These are phyloP conservation scores for Ophiodon elongatus DNA, from an alignment of 2,113 vertebrate genomes.

Conservation along the genomic window DNA sequence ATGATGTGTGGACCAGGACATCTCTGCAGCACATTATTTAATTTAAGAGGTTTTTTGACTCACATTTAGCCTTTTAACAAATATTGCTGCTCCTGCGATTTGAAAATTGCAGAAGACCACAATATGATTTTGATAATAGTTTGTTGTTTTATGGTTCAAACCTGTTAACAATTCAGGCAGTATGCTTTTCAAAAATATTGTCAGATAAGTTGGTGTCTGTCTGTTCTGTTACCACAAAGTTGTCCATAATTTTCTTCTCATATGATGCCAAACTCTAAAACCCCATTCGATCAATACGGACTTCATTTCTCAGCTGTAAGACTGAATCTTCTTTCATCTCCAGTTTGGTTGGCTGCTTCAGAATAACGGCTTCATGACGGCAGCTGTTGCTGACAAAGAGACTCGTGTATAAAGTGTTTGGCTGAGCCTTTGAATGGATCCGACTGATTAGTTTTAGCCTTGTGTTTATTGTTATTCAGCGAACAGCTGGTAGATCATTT, in stretches of 20 bases:
- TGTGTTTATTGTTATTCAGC: constrained; percentile 36
- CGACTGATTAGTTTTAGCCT: constrained; percentile 17
- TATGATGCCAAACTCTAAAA: constrained; percentile 15
- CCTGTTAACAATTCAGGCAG: not conserved
- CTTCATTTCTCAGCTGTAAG: constrained; percentile 17
- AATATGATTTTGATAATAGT: not conserved
- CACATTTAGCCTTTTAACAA: not conserved
- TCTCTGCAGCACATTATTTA: not conserved
- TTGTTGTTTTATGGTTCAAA: constrained; percentile 1
- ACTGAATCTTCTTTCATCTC: constrained; percentile 30
- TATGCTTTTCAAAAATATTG: not conserved
- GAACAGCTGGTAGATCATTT: not conserved
- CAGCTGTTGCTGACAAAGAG: constrained; percentile 18
- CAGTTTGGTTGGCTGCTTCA: constrained; percentile 4
- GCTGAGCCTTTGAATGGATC: constrained; percentile 26
- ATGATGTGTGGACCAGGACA: not conserved
- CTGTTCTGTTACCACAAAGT: not conserved
- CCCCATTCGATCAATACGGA: constrained; percentile 23
- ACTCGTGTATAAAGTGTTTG: constrained; percentile 14
- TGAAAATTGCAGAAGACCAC: not conserved
- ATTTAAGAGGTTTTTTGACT: not conserved
- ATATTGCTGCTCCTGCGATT: not conserved
- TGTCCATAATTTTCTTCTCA: constrained; percentile 17
- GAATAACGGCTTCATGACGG: constrained; percentile 3
- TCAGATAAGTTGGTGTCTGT: constrained; percentile 14